phyloP scores from a whole-genome alignment of 2,113 vertebrate genomes.

The Carlito syrichta region DNA sequence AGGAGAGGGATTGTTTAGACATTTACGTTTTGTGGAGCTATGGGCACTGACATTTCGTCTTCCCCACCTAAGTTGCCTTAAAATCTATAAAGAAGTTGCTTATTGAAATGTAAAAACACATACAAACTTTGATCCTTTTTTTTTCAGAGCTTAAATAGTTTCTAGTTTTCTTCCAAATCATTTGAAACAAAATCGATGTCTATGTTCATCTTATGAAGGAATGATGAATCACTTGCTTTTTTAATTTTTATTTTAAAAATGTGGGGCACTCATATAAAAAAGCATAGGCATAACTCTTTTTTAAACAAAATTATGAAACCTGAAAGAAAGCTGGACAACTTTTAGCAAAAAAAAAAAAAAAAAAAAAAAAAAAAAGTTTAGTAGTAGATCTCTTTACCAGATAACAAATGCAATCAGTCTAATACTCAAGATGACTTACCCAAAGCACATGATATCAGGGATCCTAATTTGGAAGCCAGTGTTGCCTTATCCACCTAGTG shows the following conservation, averaged over 20 bases:
- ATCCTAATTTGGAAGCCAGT: neutral
- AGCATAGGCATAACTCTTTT: neutral
- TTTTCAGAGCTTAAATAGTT: too few species aligned
- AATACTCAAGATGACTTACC: neutral
- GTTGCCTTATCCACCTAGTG: neutral
- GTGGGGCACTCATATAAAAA: neutral
- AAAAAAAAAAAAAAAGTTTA: neutral
- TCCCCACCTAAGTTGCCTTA: neutral
- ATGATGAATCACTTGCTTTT: too few species aligned
- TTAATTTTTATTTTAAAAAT: too few species aligned
- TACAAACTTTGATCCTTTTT: neutral
- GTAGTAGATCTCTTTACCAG: neutral
- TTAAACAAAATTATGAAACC: neutral
- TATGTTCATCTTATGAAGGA: too few species aligned
- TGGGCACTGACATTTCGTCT: neutral
- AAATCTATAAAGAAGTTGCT: neutral
- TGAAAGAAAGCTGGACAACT: neutral
- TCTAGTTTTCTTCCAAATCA: too few species aligned
- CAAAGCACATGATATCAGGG: neutral
- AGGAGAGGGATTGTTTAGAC: rapidly evolving
- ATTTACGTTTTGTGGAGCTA: neutral
- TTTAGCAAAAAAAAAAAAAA: too few species aligned
- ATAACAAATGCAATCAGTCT: neutral
- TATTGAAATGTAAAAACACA: neutral
- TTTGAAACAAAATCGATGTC: too few species aligned